These are phyloP conservation scores for Rhyacichthys aspro DNA, from an alignment of 2,797 vertebrate genomes.

Conservation along the genomic window DNA sequence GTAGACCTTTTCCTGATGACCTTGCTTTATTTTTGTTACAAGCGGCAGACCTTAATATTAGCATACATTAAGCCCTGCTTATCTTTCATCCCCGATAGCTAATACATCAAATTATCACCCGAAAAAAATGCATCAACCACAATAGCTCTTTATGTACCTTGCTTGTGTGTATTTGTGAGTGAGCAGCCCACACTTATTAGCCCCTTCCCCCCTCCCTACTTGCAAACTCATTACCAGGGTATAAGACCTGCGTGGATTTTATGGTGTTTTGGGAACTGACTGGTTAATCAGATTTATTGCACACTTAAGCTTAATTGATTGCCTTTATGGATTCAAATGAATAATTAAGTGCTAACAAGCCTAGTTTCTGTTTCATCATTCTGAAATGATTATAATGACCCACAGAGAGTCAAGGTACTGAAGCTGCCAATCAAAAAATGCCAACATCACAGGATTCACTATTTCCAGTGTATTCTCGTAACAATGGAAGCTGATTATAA, in stretches of 20 bases:
- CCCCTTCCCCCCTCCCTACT: constrained; percentile 54
- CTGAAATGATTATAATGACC: constrained; percentile 72
- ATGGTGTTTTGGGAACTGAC: constrained; percentile 81
- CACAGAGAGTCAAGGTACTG: constrained; percentile 34
- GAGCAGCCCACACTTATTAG: constrained; percentile 54
- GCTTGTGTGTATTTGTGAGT: constrained; percentile 55
- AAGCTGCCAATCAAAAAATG: constrained; percentile 62
- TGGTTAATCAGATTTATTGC: constrained; percentile 84
- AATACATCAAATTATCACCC: constrained; percentile 71
- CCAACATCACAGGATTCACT: constrained; percentile 25
- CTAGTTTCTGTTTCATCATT: constrained; percentile 74
- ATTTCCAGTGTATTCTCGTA: constrained; percentile 3
- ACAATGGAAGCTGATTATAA: constrained; percentile 24
- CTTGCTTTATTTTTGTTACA: constrained; percentile 73
- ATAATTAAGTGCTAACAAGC: constrained; percentile 81
- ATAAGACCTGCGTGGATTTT: constrained; percentile 78
- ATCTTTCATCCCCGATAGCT: constrained; percentile 72
- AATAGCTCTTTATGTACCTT: constrained; percentile 25
- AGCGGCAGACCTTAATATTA: constrained; percentile 70
- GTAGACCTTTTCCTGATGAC: constrained; percentile 62
- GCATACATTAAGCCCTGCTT: constrained; percentile 76
- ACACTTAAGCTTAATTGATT: constrained; percentile 84
- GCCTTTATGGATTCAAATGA: constrained; percentile 82
- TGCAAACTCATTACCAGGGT: constrained; percentile 76
- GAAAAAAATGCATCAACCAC: constrained; percentile 23